Evolutionary conservation across 2,797 vertebrate species (phyloP), one percentile per base, ranked within the genome.

Genomic region (Coregonus suidteri): DNA sequence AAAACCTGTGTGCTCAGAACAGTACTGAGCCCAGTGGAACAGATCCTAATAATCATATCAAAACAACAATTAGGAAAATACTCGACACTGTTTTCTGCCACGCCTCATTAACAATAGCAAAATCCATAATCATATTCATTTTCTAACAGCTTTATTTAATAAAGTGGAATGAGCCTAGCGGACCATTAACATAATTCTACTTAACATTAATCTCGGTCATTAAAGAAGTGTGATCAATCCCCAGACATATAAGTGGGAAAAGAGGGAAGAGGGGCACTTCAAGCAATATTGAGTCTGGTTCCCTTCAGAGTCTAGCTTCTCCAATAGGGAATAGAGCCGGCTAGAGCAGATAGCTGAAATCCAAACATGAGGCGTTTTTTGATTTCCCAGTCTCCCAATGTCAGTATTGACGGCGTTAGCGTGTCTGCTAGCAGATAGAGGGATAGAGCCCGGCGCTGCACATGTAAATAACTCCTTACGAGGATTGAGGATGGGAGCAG

Each of bases 71-170:
- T 87, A 87, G 84, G 78, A 78, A 81, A 87, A 90, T 87, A 90
- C 86, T 88, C 88, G 90, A 92, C 88, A 89, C 87, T 88, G 90
- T 91, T 92, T 87, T 81, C 51, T 71, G 86, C 83, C 87, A 91
- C 73, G 91, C 92, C 90, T 90, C 92, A 92, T 93, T 94, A 93
- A 87, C 88, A 86, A 82, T 85, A 87, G 85, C 89, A 83, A 80
- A 89, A 91, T 89, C 89, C 90, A 89, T 91, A 92, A 93, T 93
- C 87, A 65, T 82, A 87, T 92, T 93, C 90, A 92, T 94, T 94
- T 92, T 91, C 93, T 93, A 91, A 94, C 93, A 88, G 91, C 88
- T 94, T 95, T 94, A 93, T 93, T 96, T 93, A 96, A 94, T 95
- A 95, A 96, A 94, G 93, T 92, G 87, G 87, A 94, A 90, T 91